Evolutionary conservation across 1,140 invertebrate species (phyloP), one percentile per base, ranked within the genome.

Genomic region (Drosophila burlai): DNA sequence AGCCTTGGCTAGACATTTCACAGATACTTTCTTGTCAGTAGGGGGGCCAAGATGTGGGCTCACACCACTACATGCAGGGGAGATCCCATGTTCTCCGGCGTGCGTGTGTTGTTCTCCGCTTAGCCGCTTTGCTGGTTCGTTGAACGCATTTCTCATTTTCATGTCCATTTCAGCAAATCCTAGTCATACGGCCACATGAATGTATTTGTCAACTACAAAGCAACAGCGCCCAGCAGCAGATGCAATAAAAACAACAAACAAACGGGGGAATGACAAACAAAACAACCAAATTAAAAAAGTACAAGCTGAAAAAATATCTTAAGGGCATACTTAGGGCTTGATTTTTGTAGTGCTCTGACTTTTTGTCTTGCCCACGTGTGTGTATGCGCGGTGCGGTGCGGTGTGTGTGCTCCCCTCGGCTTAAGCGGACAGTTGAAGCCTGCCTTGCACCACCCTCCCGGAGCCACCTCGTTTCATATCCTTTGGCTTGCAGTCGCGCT

Each of bases 71-170:
- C 46, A n/a, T 50, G 47, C 26, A 3, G 47, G 26, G 49, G 2
- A 50, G 47, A 16, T 15, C 47, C n/a, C 29, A 13, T 73, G 63
- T 59, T 4, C 47, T n/a, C 24, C 15, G 8, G 58, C 63, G 34
- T 67, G 36, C 73, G 46, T 46, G 45, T 78, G 43, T 50, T 68
- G 55, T 65, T 45, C 29, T 55, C 49, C 54, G 67, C 67, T 83
- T 81, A 89, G 77, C 74, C 65, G 81, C 78, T 84, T 90, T 78
- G 74, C 59, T 84, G 81, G 84, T 90, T 87, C 84, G 85, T 87
- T 87, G 85, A 77, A 84, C 85, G 81, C 82, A 87, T 90, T 87
- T 87, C 84, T 90, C 84, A 84, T 87, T 87, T 90, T 89, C 84
- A 73, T 87, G 85, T 87, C 85, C 84, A 90, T 87, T 87, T 90